These are phyloP conservation scores for Brachypteracias leptosomus DNA, from an alignment of 2,113 vertebrate genomes.

Conservation along the genomic window DNA sequence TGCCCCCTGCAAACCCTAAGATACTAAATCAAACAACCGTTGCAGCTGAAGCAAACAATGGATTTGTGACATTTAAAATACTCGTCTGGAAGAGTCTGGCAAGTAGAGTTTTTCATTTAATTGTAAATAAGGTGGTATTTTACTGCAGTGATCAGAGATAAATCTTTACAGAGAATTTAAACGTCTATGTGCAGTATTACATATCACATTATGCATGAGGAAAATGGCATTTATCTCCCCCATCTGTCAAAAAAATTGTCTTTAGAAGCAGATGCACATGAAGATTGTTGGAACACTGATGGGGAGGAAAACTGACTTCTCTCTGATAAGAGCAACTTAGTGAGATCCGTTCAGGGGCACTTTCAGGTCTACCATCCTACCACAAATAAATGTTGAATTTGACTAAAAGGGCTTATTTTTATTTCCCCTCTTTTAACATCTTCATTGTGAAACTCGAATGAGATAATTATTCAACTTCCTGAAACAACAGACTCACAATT, in stretches of 20 bases:
- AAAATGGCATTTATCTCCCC: background rate
- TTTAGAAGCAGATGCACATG: background rate
- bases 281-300: background rate
- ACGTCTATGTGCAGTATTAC: background rate
- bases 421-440: background rate
- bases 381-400: background rate
- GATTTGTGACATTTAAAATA: constrained; percentile 39
- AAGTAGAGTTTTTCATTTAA: constrained; percentile 51
- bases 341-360: background rate
- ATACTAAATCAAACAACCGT: background rate
- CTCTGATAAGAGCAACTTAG: background rate
- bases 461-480: background rate
- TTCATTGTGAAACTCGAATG: background rate
- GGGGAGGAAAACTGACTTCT: background rate
- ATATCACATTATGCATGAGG: background rate
- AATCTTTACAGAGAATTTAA: constrained; percentile 50
- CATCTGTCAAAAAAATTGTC: background rate
- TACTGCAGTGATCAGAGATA: background rate
- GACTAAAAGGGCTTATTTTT: background rate
- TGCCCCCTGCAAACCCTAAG: background rate
- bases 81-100: constrained; percentile 13
- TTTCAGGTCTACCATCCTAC: background rate
- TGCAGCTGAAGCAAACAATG: background rate
- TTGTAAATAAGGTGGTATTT: constrained; percentile 69
- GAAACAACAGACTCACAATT: background rate